phyloP scores from a whole-genome alignment of 2,113 vertebrate genomes.

The Myotis yumanensis region DNA sequence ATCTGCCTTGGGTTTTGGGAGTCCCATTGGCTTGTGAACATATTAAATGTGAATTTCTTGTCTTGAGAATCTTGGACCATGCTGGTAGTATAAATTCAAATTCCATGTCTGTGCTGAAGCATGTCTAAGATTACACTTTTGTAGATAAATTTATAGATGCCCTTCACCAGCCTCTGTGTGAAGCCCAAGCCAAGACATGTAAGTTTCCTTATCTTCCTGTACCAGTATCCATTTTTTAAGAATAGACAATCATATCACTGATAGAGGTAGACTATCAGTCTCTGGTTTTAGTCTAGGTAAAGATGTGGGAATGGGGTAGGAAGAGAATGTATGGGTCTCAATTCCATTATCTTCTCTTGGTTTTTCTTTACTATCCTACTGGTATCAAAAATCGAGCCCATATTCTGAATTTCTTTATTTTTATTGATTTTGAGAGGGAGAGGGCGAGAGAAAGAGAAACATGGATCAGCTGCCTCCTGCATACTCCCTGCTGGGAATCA shows the following conservation, averaged over 20 bases:
- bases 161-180: not conserved
- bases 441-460: too few species aligned
- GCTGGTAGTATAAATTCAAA: constrained; percentile 12
- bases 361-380: not conserved
- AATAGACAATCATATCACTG: not conserved
- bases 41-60: constrained; percentile 7
- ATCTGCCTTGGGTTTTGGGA: not conserved
- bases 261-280: not conserved
- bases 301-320: not conserved
- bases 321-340: not conserved
- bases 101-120: not conserved
- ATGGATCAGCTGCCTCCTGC: too few species aligned
- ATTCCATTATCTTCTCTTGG: not conserved
- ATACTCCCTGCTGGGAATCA: too few species aligned
- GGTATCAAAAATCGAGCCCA: not conserved
- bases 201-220: not conserved
- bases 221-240: not conserved
- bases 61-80: not conserved
- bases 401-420: not conserved
- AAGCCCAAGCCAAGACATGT: not conserved
- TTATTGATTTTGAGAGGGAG: too few species aligned
- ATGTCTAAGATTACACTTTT: not conserved
- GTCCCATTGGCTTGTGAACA: not conserved
- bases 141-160: not conserved
- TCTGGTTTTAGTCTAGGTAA: not conserved